Evolutionary conservation across 2,113 vertebrate species (phyloP).

Genomic region (Candoia aspera): DNA sequence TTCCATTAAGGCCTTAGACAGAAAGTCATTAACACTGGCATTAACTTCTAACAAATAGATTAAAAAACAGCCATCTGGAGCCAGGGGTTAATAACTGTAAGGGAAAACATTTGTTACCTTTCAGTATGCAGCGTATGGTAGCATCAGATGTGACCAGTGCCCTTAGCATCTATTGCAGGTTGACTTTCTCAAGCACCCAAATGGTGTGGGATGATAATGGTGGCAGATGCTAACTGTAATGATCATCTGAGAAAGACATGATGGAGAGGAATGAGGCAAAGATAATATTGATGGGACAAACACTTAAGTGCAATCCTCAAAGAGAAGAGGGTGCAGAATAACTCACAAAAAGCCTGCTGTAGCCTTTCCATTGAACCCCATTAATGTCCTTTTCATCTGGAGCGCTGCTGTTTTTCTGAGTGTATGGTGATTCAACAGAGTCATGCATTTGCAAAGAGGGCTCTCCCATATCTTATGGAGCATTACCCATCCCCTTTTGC

Average conservation of each 20-base stretch:
- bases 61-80: conserved; percentile 73
- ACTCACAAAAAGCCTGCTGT: not conserved
- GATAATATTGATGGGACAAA: conserved; percentile 41
- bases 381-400: not conserved
- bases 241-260: conserved; percentile 60
- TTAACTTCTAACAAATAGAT: conserved; percentile 74
- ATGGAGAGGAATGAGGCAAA: conserved; percentile 21
- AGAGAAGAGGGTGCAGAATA: not conserved
- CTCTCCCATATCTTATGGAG: not conserved
- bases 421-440: no score
- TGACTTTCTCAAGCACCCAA: conserved; percentile 57
- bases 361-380: not conserved
- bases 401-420: not conserved
- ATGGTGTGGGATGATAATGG: conserved; percentile 57
- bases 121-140: conserved; percentile 26
- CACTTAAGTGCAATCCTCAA: not conserved
- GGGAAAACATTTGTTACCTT: conserved; percentile 70
- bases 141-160: conserved; percentile 62
- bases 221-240: conserved; percentile 44
- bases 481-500: not conserved
- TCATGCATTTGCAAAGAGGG: not conserved
- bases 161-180: conserved; percentile 59
- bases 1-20: conserved; percentile 67
- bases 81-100: conserved; percentile 77
- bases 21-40: conserved; percentile 66